Evolutionary conservation across 2,113 vertebrate genomes (phyloP), one percentile per base, ranked within the genome.

Genomic region (Hassar affinis): DNA sequence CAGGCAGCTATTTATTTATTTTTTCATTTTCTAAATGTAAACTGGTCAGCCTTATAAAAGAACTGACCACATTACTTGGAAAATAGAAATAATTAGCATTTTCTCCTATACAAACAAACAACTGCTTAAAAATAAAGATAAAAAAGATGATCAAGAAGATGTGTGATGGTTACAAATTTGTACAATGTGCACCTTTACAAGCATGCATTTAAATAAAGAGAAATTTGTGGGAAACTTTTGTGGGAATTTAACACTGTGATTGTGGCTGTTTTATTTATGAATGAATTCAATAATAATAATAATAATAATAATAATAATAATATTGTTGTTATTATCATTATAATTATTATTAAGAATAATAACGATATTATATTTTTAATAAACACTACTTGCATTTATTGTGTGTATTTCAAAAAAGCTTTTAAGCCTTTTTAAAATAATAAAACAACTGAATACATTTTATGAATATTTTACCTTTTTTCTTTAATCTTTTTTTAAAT

Each of bases 11-110:
- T 54, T 22, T 49, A 66, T 66, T 79, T n/a, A n/a, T 71, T 75
- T 33, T 56, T 69, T 64, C 45, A 35, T 30, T 9, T n/a, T 68
- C 49, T 33, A 38, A 75, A 35, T 49, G 61, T 74, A 22, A 77
- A 59, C 81, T 25, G 14, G 56, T 76, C 81, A 76, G 52, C 79
- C 18, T 76, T 74, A 42, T 45, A 57, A 79, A 78, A 62, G 14
- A 61, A 5, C 61, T 18, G 1, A 62, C 54, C 5, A 80, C 27
- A 54, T 57, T 66, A 84, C 27, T 18, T 45, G 6, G 38, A 33
- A 49, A 47, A 77, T 33, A 11, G 6, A 45, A 42, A 30, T 17
- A 38, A 69, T 86, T 78, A 77, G 49, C 51, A 68, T 15, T 59
- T 22, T n/a, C 49, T 47, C 33, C 10, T 42, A 9, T 33, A 1